These are phyloP conservation scores for Oncorhynchus nerka DNA, from an alignment of 2,113 vertebrate genomes.

Conservation along the genomic window DNA sequence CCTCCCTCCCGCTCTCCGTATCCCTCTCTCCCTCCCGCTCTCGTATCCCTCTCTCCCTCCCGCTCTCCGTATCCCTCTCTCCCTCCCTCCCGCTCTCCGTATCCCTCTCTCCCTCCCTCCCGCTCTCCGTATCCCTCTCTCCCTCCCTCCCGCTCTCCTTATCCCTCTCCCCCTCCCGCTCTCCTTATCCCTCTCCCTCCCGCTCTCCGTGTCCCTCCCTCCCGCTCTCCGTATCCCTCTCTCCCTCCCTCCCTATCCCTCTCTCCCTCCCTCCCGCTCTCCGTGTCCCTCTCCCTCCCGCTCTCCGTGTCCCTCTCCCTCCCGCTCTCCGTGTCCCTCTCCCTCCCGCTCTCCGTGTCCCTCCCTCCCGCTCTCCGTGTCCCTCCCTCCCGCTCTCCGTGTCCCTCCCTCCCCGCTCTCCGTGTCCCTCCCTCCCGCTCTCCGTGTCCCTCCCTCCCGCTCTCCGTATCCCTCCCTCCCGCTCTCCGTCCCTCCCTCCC, in stretches of 20 bases:
- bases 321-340: background rate
- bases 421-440: background rate
- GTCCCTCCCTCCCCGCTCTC: background rate
- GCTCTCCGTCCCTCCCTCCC: background rate
- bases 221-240: background rate
- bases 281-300: background rate
- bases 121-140: background rate
- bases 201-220: background rate
- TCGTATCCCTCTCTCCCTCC: background rate
- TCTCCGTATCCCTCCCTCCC: too few relatives aligned
- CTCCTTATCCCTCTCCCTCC: too few relatives aligned
- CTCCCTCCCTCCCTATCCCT: background rate
- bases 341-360: background rate
- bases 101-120: constrained; percentile 16
- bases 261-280: too few relatives aligned
- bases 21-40: too few relatives aligned
- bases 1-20: background rate
- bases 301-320: background rate
- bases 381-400: background rate
- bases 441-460: too few relatives aligned
- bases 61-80: background rate
- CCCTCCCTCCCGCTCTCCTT: background rate
- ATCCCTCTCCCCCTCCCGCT: too few relatives aligned
- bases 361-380: background rate
- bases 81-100: too few relatives aligned